A percentile compares a stretch with the other conserved stretches of the same genome.
phyloP scores from a whole-genome alignment of 2,888 invertebrate species.

The Pyrrhosoma nymphula region DNA sequence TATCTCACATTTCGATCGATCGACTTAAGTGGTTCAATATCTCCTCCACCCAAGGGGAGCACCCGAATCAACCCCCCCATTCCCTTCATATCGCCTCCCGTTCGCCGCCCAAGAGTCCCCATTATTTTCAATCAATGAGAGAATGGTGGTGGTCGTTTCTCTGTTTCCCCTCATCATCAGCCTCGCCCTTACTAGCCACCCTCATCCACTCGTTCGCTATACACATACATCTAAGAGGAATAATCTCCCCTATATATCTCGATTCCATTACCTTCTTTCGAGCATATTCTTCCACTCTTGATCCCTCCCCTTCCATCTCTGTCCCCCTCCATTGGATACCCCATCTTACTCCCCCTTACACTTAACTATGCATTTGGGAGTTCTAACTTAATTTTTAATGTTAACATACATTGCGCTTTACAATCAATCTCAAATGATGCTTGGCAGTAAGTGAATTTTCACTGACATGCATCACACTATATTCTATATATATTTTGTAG shows the following conservation, averaged over 20 bases:
- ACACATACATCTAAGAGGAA: background rate
- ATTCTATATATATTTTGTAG: too few species aligned
- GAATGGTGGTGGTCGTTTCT: slow-evolving; percentile 7
- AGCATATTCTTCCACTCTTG: too few species aligned
- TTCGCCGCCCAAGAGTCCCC: background rate
- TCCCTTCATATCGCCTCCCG: background rate
- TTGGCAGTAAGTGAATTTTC: too few species aligned
- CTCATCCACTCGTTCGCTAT: background rate
- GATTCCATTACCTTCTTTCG: background rate
- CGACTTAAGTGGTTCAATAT: background rate
- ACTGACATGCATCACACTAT: too few species aligned
- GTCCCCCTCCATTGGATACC: too few species aligned
- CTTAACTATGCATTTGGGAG: too few species aligned
- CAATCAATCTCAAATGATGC: too few species aligned
- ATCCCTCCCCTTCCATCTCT: too few species aligned
- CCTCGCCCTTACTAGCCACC: slow-evolving; percentile 11
- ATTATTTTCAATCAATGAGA: slow-evolving; percentile 60
- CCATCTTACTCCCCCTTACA: too few species aligned
- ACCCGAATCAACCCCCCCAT: background rate
- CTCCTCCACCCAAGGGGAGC: background rate
- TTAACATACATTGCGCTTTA: too few species aligned
- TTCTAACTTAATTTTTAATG: too few species aligned
- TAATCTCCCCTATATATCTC: slow-evolving; percentile 2
- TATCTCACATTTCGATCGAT: background rate
- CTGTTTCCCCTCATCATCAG: background rate